Conservation (phyloP, 2,113 vertebrate species). For the Pungitius pungitius region DNA sequence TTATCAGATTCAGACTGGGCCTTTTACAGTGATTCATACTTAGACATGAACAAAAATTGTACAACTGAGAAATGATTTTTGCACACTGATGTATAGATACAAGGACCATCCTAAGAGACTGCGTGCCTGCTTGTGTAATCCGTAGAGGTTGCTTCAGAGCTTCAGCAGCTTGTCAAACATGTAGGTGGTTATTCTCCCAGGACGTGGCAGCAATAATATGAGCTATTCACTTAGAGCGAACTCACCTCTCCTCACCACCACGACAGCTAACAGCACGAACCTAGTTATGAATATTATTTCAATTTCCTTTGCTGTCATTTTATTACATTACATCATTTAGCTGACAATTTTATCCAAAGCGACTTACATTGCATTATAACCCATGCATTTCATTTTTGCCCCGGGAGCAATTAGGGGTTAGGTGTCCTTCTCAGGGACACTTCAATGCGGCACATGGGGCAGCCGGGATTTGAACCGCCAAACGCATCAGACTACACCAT, state of each 20-base stretch:
- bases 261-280: background rate
- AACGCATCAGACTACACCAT: too few relatives aligned
- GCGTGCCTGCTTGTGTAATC: background rate
- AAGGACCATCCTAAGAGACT: slow-evolving; percentile 2
- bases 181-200: slow-evolving; percentile 24
- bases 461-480: too few relatives aligned
- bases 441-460: too few relatives aligned
- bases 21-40: background rate
- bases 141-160: slow-evolving; percentile 26
- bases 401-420: too few relatives aligned
- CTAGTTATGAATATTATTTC: slow-evolving; percentile 15
- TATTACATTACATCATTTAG: too few relatives aligned
- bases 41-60: slow-evolving; percentile 59
- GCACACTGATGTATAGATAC: background rate
- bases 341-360: too few relatives aligned
- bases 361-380: too few relatives aligned
- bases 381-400: too few relatives aligned
- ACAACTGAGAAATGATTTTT: background rate
- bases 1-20: slow-evolving; percentile 21
- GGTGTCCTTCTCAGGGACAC: too few relatives aligned
- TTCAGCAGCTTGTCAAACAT: slow-evolving; percentile 44
- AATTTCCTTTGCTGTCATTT: background rate
- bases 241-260: background rate
- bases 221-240: slow-evolving; percentile 49
- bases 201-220: slow-evolving; percentile 29